phyloP scores from a whole-genome alignment of 1,140 invertebrate species.

The Cherax destructor region DNA sequence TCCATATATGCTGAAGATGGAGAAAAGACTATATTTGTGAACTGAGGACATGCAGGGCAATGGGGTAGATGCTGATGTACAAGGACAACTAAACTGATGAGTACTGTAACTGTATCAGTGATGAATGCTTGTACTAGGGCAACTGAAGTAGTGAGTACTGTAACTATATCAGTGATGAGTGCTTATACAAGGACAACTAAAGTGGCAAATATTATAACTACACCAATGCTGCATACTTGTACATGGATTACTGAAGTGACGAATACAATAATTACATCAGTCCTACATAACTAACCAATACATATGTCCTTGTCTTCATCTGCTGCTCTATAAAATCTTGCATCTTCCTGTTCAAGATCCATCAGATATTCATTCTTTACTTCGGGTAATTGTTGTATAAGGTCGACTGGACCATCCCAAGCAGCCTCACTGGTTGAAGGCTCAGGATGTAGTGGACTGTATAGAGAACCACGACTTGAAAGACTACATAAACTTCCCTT shows the following conservation, averaged over 20 bases:
- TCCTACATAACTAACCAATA: slow-evolving; percentile 32
- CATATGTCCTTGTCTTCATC: slow-evolving; percentile 62
- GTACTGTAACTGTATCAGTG: too few relatives aligned
- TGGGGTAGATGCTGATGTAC: too few relatives aligned
- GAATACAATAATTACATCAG: not conserved
- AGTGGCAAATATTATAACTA: too few relatives aligned
- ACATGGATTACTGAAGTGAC: not conserved
- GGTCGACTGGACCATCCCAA: slow-evolving; percentile 40
- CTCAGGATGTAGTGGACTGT: slow-evolving; percentile 14
- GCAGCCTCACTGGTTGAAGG: slow-evolving; percentile 37
- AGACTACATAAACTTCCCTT: slow-evolving; percentile 34
- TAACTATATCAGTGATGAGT: too few relatives aligned
- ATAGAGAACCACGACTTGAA: slow-evolving; percentile 16
- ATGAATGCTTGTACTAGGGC: too few relatives aligned
- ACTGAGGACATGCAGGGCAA: too few relatives aligned
- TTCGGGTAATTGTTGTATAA: slow-evolving; percentile 39
- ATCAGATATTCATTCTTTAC: slow-evolving; percentile 51
- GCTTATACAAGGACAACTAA: too few relatives aligned
- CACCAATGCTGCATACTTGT: not conserved
- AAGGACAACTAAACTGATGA: too few relatives aligned
- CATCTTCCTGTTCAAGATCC: slow-evolving; percentile 48
- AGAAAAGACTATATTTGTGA: too few relatives aligned
- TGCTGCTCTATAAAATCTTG: not conserved
- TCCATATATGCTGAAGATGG: too few relatives aligned
- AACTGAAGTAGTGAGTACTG: too few relatives aligned